Evolutionary conservation across 2,797 vertebrate species (phyloP).

Genomic region (Typhlichthys subterraneus): DNA sequence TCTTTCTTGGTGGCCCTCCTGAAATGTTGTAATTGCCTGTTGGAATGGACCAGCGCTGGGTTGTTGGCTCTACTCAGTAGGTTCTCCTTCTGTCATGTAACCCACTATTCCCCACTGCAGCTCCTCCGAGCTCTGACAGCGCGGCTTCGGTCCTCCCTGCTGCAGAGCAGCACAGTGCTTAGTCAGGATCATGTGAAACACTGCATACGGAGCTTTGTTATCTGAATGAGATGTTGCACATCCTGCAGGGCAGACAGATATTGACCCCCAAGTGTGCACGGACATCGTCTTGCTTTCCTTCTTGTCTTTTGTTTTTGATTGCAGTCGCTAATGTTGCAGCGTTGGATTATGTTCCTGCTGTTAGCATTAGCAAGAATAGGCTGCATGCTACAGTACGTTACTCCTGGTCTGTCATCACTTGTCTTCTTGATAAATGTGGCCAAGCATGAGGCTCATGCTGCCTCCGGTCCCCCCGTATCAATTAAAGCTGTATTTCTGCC

Average conservation of each 20-base stretch:
- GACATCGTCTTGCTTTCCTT: background rate
- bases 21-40: slow-evolving; percentile 51
- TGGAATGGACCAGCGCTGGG: slow-evolving; percentile 38
- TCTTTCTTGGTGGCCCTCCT: slow-evolving; percentile 44
- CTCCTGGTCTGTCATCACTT: slow-evolving; percentile 39
- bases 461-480: slow-evolving; percentile 62
- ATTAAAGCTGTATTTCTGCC: slow-evolving; percentile 79
- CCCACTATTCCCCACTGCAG: slow-evolving; percentile 29
- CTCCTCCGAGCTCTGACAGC: slow-evolving; percentile 32
- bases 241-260: slow-evolving; percentile 14
- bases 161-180: slow-evolving; percentile 25
- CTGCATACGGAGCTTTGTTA: slow-evolving; percentile 17
- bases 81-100: slow-evolving; percentile 40
- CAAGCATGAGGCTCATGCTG: slow-evolving; percentile 45
- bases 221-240: slow-evolving; percentile 11
- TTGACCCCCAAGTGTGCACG: background rate
- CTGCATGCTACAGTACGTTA: slow-evolving; percentile 17
- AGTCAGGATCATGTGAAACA: slow-evolving; percentile 29
- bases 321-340: too few relatives aligned
- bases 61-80: slow-evolving; percentile 39
- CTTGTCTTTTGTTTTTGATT: too few relatives aligned
- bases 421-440: slow-evolving; percentile 38
- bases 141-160: slow-evolving; percentile 28
- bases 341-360: background rate
- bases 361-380: slow-evolving; percentile 19